Base-by-base conservation (phyloP, 1,140 invertebrate genomes). In the Psix sp. region DNA sequence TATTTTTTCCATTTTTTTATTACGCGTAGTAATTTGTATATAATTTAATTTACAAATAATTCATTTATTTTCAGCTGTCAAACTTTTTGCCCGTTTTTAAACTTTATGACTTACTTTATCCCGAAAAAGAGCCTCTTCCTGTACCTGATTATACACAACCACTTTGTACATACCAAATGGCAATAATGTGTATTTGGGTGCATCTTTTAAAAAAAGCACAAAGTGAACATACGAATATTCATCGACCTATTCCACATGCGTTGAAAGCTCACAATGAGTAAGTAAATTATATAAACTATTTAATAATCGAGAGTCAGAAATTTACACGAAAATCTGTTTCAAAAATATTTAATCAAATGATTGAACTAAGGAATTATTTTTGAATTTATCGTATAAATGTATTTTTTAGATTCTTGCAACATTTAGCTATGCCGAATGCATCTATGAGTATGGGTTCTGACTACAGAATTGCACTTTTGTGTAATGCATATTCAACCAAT, bases 101-200 rank as follows among this genome's bases (percentile, higher is more conserved):
- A 84, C 87, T 98, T 0, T 96, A 96, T 84, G 96, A 98, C 84
- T 87, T 98, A 5, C 87, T 98, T 0, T 98, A 98, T 86, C 94
- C 95, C 0, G 96, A 98, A 81, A 94, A 94, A 77, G 95, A 97
- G 75, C 92, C 95, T 0, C 82, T 98, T 10, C 92, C 94, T 3
- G 91, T 98, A 10, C 97, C 97, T 0, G 96, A 98, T 86, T 93
- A 92, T 38, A 94, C 90, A 15, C 94, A 95, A 78, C 91, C 94
- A 38, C 91, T 94, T 33, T 95, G 94, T 77, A 96, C 96, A 10
- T 93, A 96, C 80, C 94, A 95, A 85, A 94, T 98, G 92, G 95
- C 97, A 1, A 93, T 95, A 31, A 95, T 95, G 4, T 98, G 95
- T 78, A 98, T 98, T 80, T 98, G 96, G 95, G 96, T 98, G 79